Evolutionary conservation across 2,113 vertebrate genomes (phyloP).

Genomic region (Nicator chloris): DNA sequence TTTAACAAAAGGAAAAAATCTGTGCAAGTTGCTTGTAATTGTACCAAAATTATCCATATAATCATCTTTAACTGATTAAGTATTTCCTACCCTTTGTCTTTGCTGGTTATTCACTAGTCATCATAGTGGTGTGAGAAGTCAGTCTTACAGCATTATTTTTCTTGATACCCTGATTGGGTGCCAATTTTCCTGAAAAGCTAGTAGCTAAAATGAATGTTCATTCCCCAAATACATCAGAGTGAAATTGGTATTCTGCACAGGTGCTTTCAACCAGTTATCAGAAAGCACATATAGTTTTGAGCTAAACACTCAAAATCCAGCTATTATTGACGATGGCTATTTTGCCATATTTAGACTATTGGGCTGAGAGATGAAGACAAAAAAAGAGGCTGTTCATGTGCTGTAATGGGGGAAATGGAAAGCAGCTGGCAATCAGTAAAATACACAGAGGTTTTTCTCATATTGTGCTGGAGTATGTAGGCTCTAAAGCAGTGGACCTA

Average conservation of each 20-base stretch:
- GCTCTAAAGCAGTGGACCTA: background rate
- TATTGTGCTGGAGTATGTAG: background rate
- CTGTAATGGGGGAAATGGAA: background rate
- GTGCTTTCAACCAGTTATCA: background rate
- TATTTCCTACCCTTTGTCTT: background rate
- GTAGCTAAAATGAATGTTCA: background rate
- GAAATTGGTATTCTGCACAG: background rate
- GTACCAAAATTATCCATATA: background rate
- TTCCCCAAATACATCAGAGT: background rate
- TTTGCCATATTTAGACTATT: background rate
- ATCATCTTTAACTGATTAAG: background rate
- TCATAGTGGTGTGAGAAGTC: background rate
- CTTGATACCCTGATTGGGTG: background rate
- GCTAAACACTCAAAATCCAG: background rate
- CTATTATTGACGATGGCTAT: background rate
- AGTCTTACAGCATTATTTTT: background rate
- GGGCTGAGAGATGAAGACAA: background rate
- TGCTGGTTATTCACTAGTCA: background rate
- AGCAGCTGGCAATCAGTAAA: background rate
- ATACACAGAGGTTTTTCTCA: background rate
- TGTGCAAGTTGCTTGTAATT: background rate
- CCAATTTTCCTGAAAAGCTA: background rate
- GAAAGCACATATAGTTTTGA: background rate
- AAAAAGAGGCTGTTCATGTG: background rate
- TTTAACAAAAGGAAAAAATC: background rate